Evolutionary conservation across 2,888 invertebrate genomes (phyloP).

Genomic region (Agrotis clavis): DNA sequence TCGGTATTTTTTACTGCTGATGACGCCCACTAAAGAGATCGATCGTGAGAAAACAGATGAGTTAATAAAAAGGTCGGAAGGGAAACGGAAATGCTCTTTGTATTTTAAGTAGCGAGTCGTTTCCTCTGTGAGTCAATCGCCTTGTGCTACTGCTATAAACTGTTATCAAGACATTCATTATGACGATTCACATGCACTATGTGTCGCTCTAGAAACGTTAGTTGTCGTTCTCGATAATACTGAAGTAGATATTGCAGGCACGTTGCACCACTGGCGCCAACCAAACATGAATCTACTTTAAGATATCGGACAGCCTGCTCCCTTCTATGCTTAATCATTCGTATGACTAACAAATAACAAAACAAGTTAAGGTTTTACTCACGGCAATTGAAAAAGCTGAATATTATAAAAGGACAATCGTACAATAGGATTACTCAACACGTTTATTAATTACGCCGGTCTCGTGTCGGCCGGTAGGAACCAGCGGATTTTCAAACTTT

Average conservation of each 20-base stretch:
- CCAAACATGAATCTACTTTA: conserved; percentile 52
- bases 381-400: conserved; percentile 50
- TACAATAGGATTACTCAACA: conserved; percentile 81
- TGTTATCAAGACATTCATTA: conserved; percentile 84
- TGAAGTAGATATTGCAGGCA: conserved; percentile 62
- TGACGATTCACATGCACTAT: conserved; percentile 76
- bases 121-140: conserved; percentile 85
- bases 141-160: conserved; percentile 77
- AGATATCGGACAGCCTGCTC: conserved; percentile 47
- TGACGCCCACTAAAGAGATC: conserved; percentile 74
- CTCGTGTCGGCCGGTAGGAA: conserved; percentile 80
- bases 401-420: conserved; percentile 71
- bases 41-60: conserved; percentile 82
- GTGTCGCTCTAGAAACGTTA: conserved; percentile 70
- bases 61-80: conserved; percentile 79
- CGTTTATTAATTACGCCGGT: conserved; percentile 83
- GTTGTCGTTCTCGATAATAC: conserved; percentile 70
- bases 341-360: conserved; percentile 53
- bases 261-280: conserved; percentile 65
- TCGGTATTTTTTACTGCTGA: conserved; percentile 73
- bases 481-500: conserved; percentile 89
- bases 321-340: conserved; percentile 45
- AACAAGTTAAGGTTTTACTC: conserved; percentile 39
- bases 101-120: conserved; percentile 84
- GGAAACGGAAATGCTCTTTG: conserved; percentile 86